These are phyloP conservation scores for Thera obeliscata DNA, from an alignment of 2,888 invertebrate genomes.

Conservation along the genomic window DNA sequence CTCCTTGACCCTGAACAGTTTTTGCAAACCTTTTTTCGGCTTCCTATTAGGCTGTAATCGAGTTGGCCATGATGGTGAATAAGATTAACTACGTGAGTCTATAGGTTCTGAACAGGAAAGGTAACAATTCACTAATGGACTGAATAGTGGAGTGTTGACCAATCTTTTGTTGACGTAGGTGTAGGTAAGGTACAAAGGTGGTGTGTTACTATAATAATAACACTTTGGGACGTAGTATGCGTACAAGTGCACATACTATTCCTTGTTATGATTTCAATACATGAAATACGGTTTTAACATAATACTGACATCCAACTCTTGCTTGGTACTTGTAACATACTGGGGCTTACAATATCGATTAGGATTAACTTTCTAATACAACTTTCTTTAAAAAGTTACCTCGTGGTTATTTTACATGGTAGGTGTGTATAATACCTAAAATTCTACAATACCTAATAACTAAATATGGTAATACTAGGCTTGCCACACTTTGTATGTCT, in stretches of 20 bases:
- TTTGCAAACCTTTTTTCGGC: slow-evolving; percentile 13
- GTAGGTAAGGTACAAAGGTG: not conserved
- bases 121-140: slow-evolving; percentile 17
- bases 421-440: too few species aligned
- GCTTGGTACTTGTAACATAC: too few species aligned
- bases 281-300: too few species aligned
- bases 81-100: slow-evolving; percentile 18
- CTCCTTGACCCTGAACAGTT: slow-evolving; percentile 8
- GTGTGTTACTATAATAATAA: slow-evolving; percentile 6
- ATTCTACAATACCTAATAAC: too few species aligned
- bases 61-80: slow-evolving; percentile 15
- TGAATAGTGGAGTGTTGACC: slow-evolving; percentile 16
- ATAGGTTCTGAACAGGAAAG: slow-evolving; percentile 14
- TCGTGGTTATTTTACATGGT: too few species aligned
- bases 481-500: not conserved
- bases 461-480: too few species aligned
- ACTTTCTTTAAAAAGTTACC: too few species aligned
- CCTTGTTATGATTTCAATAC: too few species aligned
- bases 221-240: not conserved
- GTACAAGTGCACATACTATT: too few species aligned
- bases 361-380: too few species aligned
- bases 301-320: too few species aligned
- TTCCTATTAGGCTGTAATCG: slow-evolving; percentile 18
- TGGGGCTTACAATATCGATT: too few species aligned
- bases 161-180: slow-evolving; percentile 11